These are phyloP conservation scores for Idaea aversata DNA, from an alignment of 2,888 invertebrate genomes.

Conservation along the genomic window DNA sequence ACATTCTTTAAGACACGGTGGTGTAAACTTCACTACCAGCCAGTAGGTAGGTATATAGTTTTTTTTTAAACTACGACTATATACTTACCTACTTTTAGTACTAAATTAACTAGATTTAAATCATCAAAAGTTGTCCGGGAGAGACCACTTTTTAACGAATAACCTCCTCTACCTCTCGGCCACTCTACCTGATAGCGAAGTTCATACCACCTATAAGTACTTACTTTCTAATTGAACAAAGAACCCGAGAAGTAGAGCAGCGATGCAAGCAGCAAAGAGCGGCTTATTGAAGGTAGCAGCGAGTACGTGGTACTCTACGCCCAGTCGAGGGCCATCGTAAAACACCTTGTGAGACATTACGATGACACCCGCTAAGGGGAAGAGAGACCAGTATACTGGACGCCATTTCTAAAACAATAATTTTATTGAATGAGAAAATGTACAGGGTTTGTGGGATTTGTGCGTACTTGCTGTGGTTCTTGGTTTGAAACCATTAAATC, in stretches of 20 bases:
- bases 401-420: slow-evolving; percentile 40
- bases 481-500: too few relatives aligned
- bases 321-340: slow-evolving; percentile 30
- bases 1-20: too few relatives aligned
- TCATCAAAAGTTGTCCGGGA: too few relatives aligned
- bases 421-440: background rate
- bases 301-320: slow-evolving; percentile 28
- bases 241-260: slow-evolving; percentile 31
- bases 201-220: slow-evolving; percentile 12
- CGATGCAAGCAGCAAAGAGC: slow-evolving; percentile 28
- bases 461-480: too few relatives aligned
- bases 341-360: slow-evolving; percentile 35
- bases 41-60: too few relatives aligned
- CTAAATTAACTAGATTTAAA: too few relatives aligned
- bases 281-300: slow-evolving; percentile 39
- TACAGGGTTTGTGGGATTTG: background rate
- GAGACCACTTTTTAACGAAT: too few relatives aligned
- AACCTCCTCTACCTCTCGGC: too few relatives aligned
- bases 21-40: too few relatives aligned
- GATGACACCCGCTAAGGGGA: slow-evolving; percentile 27
- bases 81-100: too few relatives aligned
- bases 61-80: too few relatives aligned
- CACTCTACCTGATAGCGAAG: too few relatives aligned
- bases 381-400: slow-evolving; percentile 31
- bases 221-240: slow-evolving; percentile 48